Percentiles rank a stretch among this genome's conserved stretches.
Conservation (phyloP, 2,797 vertebrate genomes). For the Etheostoma perlongum region DNA sequence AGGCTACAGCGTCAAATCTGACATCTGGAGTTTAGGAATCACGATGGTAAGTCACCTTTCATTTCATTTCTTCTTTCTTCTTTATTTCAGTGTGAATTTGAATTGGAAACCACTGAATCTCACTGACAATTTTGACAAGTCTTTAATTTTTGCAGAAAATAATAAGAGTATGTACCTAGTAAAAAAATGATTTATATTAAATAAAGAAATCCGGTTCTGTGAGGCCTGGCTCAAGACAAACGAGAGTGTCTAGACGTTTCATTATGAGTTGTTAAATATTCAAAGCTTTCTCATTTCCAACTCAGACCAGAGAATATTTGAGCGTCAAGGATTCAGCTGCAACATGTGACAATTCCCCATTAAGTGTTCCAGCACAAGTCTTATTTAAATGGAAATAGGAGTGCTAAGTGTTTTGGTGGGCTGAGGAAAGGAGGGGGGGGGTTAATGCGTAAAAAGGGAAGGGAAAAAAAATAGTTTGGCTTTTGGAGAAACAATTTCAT, state of each 20-base stretch:
- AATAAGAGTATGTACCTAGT: neutral
- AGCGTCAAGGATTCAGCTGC: slow-evolving; percentile 11
- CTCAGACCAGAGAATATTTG: slow-evolving; percentile 29
- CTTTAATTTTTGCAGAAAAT: neutral
- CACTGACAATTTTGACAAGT: neutral
- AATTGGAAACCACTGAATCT: neutral
- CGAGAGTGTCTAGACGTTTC: slow-evolving; percentile 36
- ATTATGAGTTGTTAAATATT: slow-evolving; percentile 51
- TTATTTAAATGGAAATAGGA: slow-evolving; percentile 18
- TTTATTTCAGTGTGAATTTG: neutral
- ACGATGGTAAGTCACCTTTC: slow-evolving; percentile 88
- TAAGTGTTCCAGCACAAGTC: neutral
- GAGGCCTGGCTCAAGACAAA: neutral
- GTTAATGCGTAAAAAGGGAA: neutral
- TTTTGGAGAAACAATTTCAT: too few relatives aligned
- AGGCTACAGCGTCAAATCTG: slow-evolving; percentile 97
- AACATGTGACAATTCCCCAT: too few relatives aligned
- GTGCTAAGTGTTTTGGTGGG: neutral
- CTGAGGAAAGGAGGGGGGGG: neutral
- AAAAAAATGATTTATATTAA: neutral
- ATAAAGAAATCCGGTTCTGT: neutral
- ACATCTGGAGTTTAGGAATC: slow-evolving; percentile 99
- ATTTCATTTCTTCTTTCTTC: neutral
- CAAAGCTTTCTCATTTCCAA: slow-evolving; percentile 25
- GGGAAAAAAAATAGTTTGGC: too few relatives aligned